These are phyloP conservation scores for Montipora capricornis DNA, from an alignment of 64 coral and sea anemone species.

Conservation along the genomic window DNA sequence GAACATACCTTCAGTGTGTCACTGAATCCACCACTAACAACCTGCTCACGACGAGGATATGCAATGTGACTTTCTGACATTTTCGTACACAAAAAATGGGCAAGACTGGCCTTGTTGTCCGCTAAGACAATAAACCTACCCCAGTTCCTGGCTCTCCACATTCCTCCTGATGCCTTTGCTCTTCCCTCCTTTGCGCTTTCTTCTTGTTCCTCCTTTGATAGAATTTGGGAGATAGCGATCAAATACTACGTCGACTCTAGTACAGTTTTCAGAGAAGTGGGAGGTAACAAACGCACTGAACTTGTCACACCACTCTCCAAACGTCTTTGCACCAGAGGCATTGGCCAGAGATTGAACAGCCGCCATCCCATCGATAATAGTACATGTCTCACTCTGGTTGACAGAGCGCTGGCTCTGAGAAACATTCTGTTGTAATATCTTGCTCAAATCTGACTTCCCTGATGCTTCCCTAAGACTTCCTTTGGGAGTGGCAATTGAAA, in stretches of 20 bases:
- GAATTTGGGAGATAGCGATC: conserved; percentile 59
- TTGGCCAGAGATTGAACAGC: conserved; percentile 61
- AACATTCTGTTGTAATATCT: conserved; percentile 45
- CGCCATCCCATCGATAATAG: conserved; percentile 52
- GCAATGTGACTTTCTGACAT: conserved; percentile 24
- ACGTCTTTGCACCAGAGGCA: conserved; percentile 50
- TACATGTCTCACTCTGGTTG: conserved; percentile 8
- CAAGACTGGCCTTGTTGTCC: conserved; percentile 70
- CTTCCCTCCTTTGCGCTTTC: conserved; percentile 34
- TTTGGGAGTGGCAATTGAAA: conserved; percentile 56
- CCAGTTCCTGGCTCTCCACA: neutral
- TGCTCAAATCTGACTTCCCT: conserved; percentile 56
- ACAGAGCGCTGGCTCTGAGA: conserved; percentile 12
- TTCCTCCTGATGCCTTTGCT: conserved; percentile 28
- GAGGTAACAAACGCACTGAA: conserved; percentile 32
- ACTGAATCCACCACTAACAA: conserved; percentile 68
- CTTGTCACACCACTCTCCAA: conserved; percentile 62
- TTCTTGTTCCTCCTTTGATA: conserved; percentile 52
- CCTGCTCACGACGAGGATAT: conserved; percentile 12
- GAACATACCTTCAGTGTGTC: conserved; percentile 51
- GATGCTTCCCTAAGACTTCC: conserved; percentile 7
- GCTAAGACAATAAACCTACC: conserved; percentile 19
- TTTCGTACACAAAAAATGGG: conserved; percentile 42
- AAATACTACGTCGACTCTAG: conserved; percentile 66
- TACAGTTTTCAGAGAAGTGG: conserved; percentile 54